Base-by-base conservation (phyloP, 2,888 invertebrate species). In the Scotopteryx bipunctaria region DNA sequence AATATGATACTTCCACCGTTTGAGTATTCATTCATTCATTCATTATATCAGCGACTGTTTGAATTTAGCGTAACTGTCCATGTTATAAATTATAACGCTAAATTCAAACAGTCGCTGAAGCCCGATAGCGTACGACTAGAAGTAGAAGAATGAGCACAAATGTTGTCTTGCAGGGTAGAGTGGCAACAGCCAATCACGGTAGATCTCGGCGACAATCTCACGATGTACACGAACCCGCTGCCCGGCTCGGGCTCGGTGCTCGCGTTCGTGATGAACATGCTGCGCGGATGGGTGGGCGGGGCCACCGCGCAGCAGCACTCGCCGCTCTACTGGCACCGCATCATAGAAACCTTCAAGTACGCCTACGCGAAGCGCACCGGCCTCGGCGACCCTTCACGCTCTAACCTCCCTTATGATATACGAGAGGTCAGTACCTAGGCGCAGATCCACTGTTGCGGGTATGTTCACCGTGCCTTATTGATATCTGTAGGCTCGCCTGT, bases 261-360 rank as follows among this genome's bases (percentile, higher is more conserved):
- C 23, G 92, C 94, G 0, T 94, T 96, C 73, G 95, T 98, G 55
- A 81, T 98, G 59, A 96, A 97, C 75, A 92, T 98, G 63, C 85
- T 98, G 66, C 91, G 92, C 43, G 91, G 87, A 6, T 92, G 91
- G 83, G 81, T 86, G 3, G 91, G 92, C 47, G 78, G 81, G 21
- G 80, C 76, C 5, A 61, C 60, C 42, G 88, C 80, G 21, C 69
- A 88, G n/a, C 55, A 63, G 2, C 78, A 73, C 57, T 75, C 81
- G 61, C 57, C 62, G 53, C 82, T 87, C 9, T 89, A 89, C 76
- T 95, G 95, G 91, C 99, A 99, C 67, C 93, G 96, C 58, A 91
- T 97, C 59, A 90, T 96, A 5, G 99, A 99, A 78, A 93, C 95
- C 2, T 96, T 97, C 83, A 99, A 99, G 81, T 98, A 94, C 87